Evolutionary conservation across 2,888 invertebrate species (phyloP).

Genomic region (Drosophila paracracens): DNA sequence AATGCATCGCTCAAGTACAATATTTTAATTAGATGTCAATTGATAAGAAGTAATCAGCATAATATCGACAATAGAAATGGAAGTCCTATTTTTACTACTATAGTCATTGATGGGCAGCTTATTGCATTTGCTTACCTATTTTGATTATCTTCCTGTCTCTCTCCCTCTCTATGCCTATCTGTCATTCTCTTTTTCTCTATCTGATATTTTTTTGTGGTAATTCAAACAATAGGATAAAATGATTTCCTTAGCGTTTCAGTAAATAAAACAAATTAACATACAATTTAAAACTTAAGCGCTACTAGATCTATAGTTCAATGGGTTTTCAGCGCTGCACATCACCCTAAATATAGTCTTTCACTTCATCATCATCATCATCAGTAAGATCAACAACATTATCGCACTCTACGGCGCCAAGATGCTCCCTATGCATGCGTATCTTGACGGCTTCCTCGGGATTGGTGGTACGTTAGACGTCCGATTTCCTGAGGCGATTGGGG

Average conservation of each 20-base stretch:
- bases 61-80: not conserved
- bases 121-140: conserved; percentile 5
- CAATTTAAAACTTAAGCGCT: conserved; percentile 49
- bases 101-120: conserved; percentile 16
- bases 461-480: conserved; percentile 87
- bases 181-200: too few relatives aligned
- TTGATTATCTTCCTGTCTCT: not conserved
- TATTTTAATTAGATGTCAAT: not conserved
- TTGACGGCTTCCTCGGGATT: conserved; percentile 88
- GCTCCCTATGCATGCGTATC: conserved; percentile 87
- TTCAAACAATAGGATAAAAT: conserved; percentile 31
- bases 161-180: too few relatives aligned
- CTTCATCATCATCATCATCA: conserved; percentile 24
- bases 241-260: too few relatives aligned
- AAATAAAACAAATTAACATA: conserved; percentile 63
- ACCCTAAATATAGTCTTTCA: conserved; percentile 20
- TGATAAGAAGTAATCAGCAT: not conserved
- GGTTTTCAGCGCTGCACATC: conserved; percentile 2
- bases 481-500: conserved; percentile 88
- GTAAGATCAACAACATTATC: conserved; percentile 14
- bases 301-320: conserved; percentile 45
- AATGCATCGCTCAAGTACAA: not conserved
- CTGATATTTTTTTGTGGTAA: conserved; percentile 36
- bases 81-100: not conserved
- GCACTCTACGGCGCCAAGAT: conserved; percentile 86